These are phyloP conservation scores for Periparus ater DNA, from an alignment of 2,797 vertebrate species.

Conservation along the genomic window DNA sequence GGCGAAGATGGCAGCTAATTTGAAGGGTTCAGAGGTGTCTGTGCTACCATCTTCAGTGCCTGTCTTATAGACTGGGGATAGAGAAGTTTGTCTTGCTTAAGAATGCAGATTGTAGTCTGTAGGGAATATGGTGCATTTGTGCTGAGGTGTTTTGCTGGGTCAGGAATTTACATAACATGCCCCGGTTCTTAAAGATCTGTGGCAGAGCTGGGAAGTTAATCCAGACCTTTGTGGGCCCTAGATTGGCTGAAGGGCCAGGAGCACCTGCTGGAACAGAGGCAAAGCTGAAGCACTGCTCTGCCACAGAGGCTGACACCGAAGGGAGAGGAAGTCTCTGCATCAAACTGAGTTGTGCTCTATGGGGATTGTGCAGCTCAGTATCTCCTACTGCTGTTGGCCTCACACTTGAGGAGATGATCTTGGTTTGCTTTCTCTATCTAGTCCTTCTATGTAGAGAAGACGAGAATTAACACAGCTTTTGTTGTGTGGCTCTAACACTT, in stretches of 20 bases:
- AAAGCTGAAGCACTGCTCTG: not conserved
- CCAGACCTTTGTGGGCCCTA: not conserved
- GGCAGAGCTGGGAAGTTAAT: not conserved
- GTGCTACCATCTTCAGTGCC: not conserved
- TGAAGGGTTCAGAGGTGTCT: not conserved
- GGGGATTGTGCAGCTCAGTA: not conserved
- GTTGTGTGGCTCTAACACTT: not conserved
- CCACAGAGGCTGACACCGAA: not conserved
- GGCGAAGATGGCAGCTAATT: not conserved
- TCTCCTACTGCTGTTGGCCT: not conserved
- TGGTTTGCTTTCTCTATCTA: not conserved
- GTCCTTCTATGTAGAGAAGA: not conserved
- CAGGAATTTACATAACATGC: not conserved
- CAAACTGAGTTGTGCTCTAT: not conserved
- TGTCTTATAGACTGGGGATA: not conserved
- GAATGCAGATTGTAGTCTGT: not conserved
- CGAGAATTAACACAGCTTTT: not conserved
- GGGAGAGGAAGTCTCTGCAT: not conserved
- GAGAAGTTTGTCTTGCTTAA: not conserved
- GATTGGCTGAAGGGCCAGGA: not conserved
- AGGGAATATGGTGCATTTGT: not conserved
- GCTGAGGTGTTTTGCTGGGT: not conserved
- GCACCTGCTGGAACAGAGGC: not conserved
- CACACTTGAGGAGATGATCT: not conserved
- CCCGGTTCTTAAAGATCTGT: not conserved